phyloP scores from a whole-genome alignment of 2,113 vertebrate species.

The Pica pica region DNA sequence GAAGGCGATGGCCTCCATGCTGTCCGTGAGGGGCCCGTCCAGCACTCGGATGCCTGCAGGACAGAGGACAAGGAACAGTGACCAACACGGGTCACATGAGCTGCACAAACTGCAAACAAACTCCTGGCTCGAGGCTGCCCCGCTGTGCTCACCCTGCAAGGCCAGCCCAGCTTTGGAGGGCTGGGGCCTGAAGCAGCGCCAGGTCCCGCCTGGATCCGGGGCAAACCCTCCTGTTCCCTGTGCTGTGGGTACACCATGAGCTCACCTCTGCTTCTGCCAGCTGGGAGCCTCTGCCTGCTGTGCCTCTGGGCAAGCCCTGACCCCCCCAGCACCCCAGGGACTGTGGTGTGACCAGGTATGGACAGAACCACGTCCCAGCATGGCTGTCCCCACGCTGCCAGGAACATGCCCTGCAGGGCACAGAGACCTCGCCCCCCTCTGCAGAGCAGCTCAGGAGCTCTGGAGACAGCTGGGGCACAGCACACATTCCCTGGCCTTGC shows the following conservation, averaged over 20 bases:
- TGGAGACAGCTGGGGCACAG: background rate
- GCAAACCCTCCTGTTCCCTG: background rate
- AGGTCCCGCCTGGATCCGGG: background rate
- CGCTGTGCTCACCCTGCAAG: background rate
- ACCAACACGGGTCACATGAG: fast-evolving
- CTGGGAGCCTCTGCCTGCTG: background rate
- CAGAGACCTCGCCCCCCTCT: background rate
- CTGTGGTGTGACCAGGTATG: background rate
- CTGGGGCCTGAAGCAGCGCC: background rate
- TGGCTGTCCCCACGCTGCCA: background rate
- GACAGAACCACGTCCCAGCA: background rate
- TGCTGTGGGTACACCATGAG: fast-evolving
- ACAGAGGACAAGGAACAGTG: background rate
- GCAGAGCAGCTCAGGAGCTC: background rate
- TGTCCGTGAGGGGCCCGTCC: conserved; percentile 94
- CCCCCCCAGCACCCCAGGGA: background rate
- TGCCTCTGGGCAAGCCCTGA: background rate
- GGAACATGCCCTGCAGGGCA: background rate
- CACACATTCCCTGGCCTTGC: background rate
- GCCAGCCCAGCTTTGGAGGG: background rate
- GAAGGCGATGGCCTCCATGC: conserved; percentile 96
- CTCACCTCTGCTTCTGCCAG: background rate
- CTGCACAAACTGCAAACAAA: background rate
- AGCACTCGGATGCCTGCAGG: conserved; percentile 92
- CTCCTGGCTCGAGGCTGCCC: background rate